Evolutionary conservation across 1,140 invertebrate genomes (phyloP).

Genomic region (Bursaphelenchus mucronatus): DNA sequence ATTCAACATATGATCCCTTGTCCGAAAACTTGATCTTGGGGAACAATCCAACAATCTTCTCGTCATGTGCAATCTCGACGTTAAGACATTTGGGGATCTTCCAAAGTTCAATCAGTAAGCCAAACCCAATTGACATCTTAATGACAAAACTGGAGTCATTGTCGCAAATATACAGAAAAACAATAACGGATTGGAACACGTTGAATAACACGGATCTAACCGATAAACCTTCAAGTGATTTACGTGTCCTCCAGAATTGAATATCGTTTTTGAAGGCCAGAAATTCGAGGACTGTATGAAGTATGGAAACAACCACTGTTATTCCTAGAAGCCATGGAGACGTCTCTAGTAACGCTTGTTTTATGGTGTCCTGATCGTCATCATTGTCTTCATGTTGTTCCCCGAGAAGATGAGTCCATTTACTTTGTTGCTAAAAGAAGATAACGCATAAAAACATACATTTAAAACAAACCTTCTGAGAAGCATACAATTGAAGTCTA

Average conservation of each 20-base stretch:
- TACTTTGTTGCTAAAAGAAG: constrained; percentile 66
- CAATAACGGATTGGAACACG: constrained; percentile 90
- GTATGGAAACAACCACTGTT: constrained; percentile 84
- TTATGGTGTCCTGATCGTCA: constrained; percentile 90
- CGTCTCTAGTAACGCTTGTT: constrained; percentile 92
- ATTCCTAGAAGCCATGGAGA: constrained; percentile 84
- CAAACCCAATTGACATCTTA: constrained; percentile 75
- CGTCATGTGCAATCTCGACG: constrained; percentile 62
- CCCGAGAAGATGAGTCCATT: constrained; percentile 63
- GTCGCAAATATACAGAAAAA: constrained; percentile 86
- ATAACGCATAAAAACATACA: constrained; percentile 7
- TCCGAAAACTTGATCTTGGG: constrained; percentile 78
- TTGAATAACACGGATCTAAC: constrained; percentile 98
- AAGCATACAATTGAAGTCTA: constrained; percentile 91
- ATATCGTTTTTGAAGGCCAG: constrained; percentile 99
- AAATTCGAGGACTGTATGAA: constrained; percentile 96
- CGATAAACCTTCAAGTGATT: constrained; percentile 91
- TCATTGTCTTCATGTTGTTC: constrained; percentile 67
- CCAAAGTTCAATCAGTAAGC: constrained; percentile 95
- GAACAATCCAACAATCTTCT: constrained; percentile 73
- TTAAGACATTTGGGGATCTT: constrained; percentile 83
- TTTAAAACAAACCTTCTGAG: constrained; percentile 67
- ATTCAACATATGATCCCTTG: constrained; percentile 93
- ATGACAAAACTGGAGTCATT: constrained; percentile 97
- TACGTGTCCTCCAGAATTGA: constrained; percentile 97